A percentile compares a stretch with the other conserved stretches of the same genome.
phyloP scores from a whole-genome alignment of 2,113 vertebrate genomes.

The Ranitomeya variabilis region DNA sequence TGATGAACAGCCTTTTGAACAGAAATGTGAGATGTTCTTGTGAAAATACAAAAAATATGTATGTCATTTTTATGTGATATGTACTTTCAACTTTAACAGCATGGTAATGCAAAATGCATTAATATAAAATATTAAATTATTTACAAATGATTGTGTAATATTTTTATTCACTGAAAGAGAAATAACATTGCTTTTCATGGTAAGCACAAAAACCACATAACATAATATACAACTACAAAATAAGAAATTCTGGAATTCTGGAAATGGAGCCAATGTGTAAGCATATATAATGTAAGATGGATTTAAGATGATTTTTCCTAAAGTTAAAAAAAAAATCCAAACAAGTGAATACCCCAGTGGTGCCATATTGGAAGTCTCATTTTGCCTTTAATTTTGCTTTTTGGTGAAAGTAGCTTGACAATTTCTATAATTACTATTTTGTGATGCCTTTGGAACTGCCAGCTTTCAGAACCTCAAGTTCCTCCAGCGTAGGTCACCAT shows the following conservation, averaged over 20 bases:
- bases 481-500: too few species aligned
- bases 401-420: too few species aligned
- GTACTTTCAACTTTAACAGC: background rate
- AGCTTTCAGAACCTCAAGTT: too few species aligned
- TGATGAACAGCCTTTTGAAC: conserved; percentile 24
- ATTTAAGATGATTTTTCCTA: too few species aligned
- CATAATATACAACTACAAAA: background rate
- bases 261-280: too few species aligned
- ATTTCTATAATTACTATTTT: too few species aligned
- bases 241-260: background rate
- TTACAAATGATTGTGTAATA: background rate
- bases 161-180: background rate
- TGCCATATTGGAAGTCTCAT: too few species aligned
- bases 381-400: too few species aligned
- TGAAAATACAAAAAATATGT: conserved; percentile 9
- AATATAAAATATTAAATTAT: background rate
- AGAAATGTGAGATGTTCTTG: background rate
- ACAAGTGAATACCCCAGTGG: too few species aligned
- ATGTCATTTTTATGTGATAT: background rate
- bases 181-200: background rate
- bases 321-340: too few species aligned
- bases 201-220: background rate
- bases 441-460: too few species aligned
- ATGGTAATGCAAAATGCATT: background rate
- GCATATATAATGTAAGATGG: too few species aligned